Evolutionary conservation across 2,113 vertebrate genomes (phyloP).

Genomic region (Chamaetylas fuelleborni): DNA sequence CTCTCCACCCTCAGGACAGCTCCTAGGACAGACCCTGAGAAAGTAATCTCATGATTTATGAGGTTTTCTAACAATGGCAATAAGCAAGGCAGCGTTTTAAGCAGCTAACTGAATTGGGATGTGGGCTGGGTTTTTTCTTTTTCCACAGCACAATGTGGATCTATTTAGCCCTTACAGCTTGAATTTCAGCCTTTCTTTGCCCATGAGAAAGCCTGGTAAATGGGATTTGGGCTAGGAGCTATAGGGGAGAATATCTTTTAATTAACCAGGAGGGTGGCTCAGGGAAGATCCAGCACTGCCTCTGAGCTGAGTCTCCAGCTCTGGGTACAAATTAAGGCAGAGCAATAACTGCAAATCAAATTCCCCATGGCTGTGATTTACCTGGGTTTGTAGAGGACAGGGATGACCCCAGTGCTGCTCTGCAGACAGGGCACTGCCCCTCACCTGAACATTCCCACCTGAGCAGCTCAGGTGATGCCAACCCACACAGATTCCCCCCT

Average conservation of each 20-base stretch:
- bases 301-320: neutral
- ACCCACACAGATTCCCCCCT: rapidly evolving
- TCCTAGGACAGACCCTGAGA: constrained; percentile 18
- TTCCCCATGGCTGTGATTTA: rapidly evolving
- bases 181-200: constrained; percentile 55
- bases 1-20: neutral
- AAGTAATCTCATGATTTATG: constrained; percentile 59
- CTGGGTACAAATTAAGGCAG: neutral
- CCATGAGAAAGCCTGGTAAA: constrained; percentile 52
- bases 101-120: constrained; percentile 53
- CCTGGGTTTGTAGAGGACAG: neutral
- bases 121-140: neutral
- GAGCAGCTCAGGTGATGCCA: rapidly evolving
- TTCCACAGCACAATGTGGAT: constrained; percentile 43
- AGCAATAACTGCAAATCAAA: neutral
- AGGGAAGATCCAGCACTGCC: neutral
- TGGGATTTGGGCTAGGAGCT: constrained; percentile 44
- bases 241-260: constrained; percentile 44
- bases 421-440: neutral
- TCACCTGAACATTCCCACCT: neutral
- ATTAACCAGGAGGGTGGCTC: constrained; percentile 49
- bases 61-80: constrained; percentile 57
- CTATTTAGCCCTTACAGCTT: constrained; percentile 56
- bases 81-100: constrained; percentile 50
- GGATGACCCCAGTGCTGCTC: neutral